Evolutionary conservation across 2,888 invertebrate species (phyloP).

Genomic region (Drosophila austrosaltans): DNA sequence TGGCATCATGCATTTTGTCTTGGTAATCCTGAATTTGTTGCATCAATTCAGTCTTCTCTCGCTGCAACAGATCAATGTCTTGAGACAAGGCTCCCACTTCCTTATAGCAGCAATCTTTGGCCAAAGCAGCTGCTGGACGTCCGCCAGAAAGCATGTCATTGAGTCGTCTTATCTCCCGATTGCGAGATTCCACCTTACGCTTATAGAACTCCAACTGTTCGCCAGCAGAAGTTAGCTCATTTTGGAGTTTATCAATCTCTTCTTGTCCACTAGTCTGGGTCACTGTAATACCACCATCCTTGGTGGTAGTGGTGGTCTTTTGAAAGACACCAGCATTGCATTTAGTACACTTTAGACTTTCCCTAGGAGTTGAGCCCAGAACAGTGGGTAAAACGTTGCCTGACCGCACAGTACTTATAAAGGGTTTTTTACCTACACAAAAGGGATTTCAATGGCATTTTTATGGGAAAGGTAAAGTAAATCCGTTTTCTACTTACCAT

Average conservation of each 20-base stretch:
- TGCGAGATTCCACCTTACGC: conserved; percentile 84
- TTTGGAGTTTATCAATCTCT: conserved; percentile 83
- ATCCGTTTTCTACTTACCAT: conserved; percentile 37
- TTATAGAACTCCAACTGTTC: conserved; percentile 84
- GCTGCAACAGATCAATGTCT: conserved; percentile 86
- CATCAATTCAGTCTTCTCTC: conserved; percentile 85
- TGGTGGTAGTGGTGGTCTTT: conserved; percentile 60
- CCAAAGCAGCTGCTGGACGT: conserved; percentile 86
- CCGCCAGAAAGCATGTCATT: conserved; percentile 89
- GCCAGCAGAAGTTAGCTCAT: conserved; percentile 83
- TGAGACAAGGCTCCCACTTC: conserved; percentile 85
- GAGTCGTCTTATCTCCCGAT: conserved; percentile 89
- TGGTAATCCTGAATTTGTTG: conserved; percentile 78
- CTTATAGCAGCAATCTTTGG: conserved; percentile 87
- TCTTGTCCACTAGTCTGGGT: conserved; percentile 58
- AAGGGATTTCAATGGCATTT: background rate
- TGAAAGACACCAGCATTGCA: conserved; percentile 76
- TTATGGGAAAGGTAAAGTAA: background rate
- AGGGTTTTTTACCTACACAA: conserved; percentile 80
- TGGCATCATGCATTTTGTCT: conserved; percentile 88
- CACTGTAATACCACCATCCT: conserved; percentile 69
- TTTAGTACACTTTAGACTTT: conserved; percentile 77
- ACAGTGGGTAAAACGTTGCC: conserved; percentile 73
- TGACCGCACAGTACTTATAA: conserved; percentile 81
- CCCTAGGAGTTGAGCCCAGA: conserved; percentile 35